phyloP scores from a whole-genome alignment of 2,797 vertebrate genomes.

The Crocidura indochinensis region DNA sequence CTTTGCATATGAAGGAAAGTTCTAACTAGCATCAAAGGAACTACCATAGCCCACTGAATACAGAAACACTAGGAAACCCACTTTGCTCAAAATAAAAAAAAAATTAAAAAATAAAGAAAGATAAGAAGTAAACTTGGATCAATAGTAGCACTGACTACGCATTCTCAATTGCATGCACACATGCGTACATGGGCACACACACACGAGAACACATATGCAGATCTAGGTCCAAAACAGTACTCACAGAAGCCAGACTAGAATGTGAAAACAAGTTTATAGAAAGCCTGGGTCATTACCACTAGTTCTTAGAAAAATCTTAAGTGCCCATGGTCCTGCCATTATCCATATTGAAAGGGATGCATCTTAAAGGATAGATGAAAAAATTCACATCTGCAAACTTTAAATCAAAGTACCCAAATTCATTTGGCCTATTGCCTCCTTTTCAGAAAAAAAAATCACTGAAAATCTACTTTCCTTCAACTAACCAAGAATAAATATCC shows the following conservation, averaged over 20 bases:
- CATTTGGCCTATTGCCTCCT: too few relatives aligned
- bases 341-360: neutral
- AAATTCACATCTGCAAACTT: neutral
- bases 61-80: slow-evolving; percentile 31
- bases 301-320: neutral
- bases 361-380: neutral
- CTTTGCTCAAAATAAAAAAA: too few relatives aligned
- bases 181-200: neutral
- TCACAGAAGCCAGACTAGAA: neutral
- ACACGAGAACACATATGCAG: neutral
- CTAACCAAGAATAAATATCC: too few relatives aligned
- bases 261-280: slow-evolving; percentile 8
- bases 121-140: neutral
- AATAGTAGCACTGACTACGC: slow-evolving; percentile 24
- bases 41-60: neutral
- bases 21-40: neutral
- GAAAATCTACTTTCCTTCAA: too few relatives aligned
- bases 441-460: too few relatives aligned
- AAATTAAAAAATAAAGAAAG: too few relatives aligned
- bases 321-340: neutral
- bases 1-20: neutral
- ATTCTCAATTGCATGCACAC: neutral
- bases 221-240: neutral
- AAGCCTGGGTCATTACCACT: neutral
- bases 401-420: neutral